These are phyloP conservation scores for Penaeus indicus DNA, from an alignment of 1,140 invertebrate species.

Conservation along the genomic window DNA sequence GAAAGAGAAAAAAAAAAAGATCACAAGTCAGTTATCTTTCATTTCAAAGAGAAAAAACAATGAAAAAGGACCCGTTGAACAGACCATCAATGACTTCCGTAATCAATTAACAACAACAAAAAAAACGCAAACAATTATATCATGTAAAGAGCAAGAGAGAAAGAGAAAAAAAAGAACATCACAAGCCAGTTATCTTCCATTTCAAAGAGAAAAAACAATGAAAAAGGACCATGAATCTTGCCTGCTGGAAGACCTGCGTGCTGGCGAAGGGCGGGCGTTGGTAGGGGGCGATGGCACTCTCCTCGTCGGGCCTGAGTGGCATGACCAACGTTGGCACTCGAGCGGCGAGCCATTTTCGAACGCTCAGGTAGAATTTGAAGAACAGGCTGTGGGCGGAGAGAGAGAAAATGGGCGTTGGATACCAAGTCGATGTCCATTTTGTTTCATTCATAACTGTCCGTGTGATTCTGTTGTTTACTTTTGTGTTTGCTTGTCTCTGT, in stretches of 20 bases:
- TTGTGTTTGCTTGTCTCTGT: too few species aligned
- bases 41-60: neutral
- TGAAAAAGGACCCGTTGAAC: neutral
- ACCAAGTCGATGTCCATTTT: too few species aligned
- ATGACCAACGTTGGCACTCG: slow-evolving; percentile 79
- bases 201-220: neutral
- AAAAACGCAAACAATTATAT: too few species aligned
- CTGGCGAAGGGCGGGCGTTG: neutral
- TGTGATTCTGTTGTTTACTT: too few species aligned
- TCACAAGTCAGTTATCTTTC: neutral
- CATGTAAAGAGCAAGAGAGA: neutral
- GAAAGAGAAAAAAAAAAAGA: neutral
- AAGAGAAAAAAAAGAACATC: too few species aligned
- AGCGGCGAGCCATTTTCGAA: slow-evolving; percentile 72
- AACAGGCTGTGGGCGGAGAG: slow-evolving; percentile 77
- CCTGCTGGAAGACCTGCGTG: slow-evolving; percentile 85
- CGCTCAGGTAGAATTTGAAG: slow-evolving; percentile 77
- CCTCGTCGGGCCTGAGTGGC: too few species aligned
- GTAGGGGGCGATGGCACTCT: too few species aligned
- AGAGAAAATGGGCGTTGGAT: too few species aligned
- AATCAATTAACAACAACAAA: neutral
- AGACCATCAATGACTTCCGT: too few species aligned
- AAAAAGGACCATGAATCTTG: slow-evolving; percentile 61
- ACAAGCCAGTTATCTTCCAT: neutral
- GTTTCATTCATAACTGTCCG: too few species aligned